These are phyloP conservation scores for Fulica atra DNA, from an alignment of 2,113 vertebrate species.

Conservation along the genomic window DNA sequence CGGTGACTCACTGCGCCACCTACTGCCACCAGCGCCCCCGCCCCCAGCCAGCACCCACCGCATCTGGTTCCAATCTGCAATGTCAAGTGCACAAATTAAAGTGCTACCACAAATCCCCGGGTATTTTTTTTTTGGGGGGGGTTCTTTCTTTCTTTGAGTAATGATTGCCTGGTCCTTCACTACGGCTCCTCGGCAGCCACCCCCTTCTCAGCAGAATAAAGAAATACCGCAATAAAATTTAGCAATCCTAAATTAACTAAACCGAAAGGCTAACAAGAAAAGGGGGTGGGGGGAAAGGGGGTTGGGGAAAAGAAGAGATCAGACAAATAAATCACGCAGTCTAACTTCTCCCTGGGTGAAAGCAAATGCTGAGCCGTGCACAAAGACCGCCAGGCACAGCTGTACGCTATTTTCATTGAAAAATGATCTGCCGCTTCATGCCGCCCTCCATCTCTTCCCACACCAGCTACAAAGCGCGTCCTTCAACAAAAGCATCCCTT, in stretches of 20 bases:
- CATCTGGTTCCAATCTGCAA: slow-evolving; percentile 75
- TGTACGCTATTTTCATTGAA: slow-evolving; percentile 56
- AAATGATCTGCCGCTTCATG: slow-evolving; percentile 34
- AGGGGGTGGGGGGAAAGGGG: rapidly evolving
- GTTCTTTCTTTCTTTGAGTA: background rate
- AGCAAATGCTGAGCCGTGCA: slow-evolving; percentile 57
- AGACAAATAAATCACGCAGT: slow-evolving; percentile 2
- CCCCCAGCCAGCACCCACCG: background rate
- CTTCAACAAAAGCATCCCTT: slow-evolving; percentile 44
- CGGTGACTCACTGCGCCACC: slow-evolving; percentile 62
- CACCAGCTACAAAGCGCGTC: background rate
- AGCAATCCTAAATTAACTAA: background rate
- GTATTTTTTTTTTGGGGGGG: background rate
- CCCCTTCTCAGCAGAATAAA: background rate
- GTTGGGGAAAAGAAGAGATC: background rate
- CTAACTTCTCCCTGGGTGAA: slow-evolving; percentile 43
- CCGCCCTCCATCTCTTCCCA: slow-evolving; percentile 35
- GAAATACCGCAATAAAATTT: no score
- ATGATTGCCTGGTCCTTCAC: background rate
- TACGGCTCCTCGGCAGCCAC: background rate
- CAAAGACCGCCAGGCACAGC: slow-evolving; percentile 60
- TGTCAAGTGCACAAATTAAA: slow-evolving; percentile 75
- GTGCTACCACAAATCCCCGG: slow-evolving; percentile 51
- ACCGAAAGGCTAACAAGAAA: background rate
- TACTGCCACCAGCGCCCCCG: slow-evolving; percentile 53